Percentiles rank a stretch among this genome's conserved stretches.
These are phyloP conservation scores for Adineta ricciae DNA, from an alignment of 2,888 invertebrate species.

Conservation along the genomic window DNA sequence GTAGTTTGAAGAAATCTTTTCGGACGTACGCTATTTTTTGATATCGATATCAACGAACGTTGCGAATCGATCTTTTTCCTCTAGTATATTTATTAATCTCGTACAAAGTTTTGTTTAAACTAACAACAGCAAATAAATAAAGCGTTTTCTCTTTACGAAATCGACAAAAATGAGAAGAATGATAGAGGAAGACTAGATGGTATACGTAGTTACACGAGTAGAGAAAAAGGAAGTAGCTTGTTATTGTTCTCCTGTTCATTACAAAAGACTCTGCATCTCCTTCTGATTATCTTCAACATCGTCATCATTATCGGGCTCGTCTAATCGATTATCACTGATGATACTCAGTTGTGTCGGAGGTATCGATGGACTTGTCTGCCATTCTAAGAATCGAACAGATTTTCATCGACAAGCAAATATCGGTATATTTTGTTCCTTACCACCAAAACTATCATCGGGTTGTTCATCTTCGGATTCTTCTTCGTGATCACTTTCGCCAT, in stretches of 20 bases:
- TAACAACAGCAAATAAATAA: neutral
- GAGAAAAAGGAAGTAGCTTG: neutral
- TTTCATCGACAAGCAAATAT: neutral
- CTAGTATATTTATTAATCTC: neutral
- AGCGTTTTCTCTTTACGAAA: neutral
- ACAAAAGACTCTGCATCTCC: constrained; percentile 16
- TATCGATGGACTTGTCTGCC: constrained; percentile 1
- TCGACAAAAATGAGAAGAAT: neutral
- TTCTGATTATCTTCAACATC: neutral
- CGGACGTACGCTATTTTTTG: neutral
- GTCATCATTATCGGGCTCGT: neutral
- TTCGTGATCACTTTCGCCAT: neutral
- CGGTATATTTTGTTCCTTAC: neutral
- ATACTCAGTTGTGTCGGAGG: neutral
- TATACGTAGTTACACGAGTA: neutral
- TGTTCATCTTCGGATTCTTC: neutral
- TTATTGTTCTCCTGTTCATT: neutral
- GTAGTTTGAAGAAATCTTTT: neutral
- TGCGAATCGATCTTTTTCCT: neutral
- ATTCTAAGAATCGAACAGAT: neutral
- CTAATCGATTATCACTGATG: neutral
- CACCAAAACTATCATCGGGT: constrained; percentile 12
- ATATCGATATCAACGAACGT: neutral
- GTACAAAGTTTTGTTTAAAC: neutral
- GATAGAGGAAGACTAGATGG: neutral